phyloP scores from a whole-genome alignment of 2,888 invertebrate genomes.

The Melanargia galathea region DNA sequence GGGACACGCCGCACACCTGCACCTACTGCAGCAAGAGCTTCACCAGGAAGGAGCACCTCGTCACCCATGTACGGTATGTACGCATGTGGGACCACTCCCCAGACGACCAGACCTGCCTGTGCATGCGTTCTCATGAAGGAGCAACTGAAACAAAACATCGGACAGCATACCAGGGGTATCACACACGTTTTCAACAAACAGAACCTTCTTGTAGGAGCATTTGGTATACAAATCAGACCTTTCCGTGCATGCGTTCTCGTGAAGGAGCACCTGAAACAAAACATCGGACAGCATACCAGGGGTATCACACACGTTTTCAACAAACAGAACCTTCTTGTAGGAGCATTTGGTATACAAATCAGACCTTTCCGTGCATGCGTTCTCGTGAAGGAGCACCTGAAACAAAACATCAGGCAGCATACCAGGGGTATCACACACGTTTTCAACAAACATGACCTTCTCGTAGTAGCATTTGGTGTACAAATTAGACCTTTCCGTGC shows the following conservation, averaged over 20 bases:
- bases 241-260: constrained; percentile 82
- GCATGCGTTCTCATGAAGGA: background rate
- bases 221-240: too few relatives aligned
- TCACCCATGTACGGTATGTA: constrained; percentile 82
- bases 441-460: too few relatives aligned
- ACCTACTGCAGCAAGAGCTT: constrained; percentile 87
- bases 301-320: background rate
- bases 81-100: background rate
- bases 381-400: constrained; percentile 46
- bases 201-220: too few relatives aligned
- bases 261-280: constrained; percentile 21
- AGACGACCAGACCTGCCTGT: too few relatives aligned
- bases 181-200: too few relatives aligned
- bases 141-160: constrained; percentile 92
- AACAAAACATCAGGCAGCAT: background rate
- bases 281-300: background rate
- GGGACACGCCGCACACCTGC: constrained; percentile 87
- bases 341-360: too few relatives aligned
- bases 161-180: constrained; percentile 88
- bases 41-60: constrained; percentile 87
- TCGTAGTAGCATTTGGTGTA: too few relatives aligned
- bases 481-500: too few relatives aligned
- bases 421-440: background rate
- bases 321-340: too few relatives aligned
- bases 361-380: constrained; percentile 84